Evolutionary conservation across 2,113 vertebrate species (phyloP), one percentile per base, ranked within the genome.

Genomic region (Trichechus manatus): DNA sequence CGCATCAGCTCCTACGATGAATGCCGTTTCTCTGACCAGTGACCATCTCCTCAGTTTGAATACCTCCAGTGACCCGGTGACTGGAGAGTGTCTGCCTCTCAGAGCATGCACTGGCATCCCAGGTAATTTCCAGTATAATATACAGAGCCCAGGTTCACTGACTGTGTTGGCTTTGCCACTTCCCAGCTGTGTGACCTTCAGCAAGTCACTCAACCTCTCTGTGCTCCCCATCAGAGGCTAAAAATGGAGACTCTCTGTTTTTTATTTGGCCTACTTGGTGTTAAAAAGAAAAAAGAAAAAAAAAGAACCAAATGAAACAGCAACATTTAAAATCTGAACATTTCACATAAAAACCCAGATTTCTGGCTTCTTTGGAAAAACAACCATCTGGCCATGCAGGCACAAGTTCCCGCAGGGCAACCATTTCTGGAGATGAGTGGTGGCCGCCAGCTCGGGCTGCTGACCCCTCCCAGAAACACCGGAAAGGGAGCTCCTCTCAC

Each of bases 21-120:
- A 20, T 10, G 9, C 27, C 15, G 1, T 9, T 64, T 56, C 20
- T 20, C 90, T 27, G 27, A 6, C 10, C n/a, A n/a, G 59, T 2
- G 33, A 75, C 44, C 33, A 6, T n/a, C 56, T 61, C 8, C 50
- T n/a, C 0, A 3, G n/a, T 15, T 3, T 75, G 29, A 33, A 5
- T 59, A 23, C 78, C 25, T 81, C 31, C 75, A 2, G 42, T 3
- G 25, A 56, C 74, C 85, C 36, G 4, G 66, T 25, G 64, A 25
- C 11, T 1, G 31, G 0, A 9, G 72, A 56, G 61, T 25, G 5
- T 1, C 66, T 31, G 1, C 20, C 44, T 50, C 72, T 44, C 44
- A 22, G 53, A 36, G n/a, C 59, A 23, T 1, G 29, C 9, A 39
- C 77, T 39, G 23, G 1, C 0, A 22, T 0, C 44, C 5, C 0